Conservation (phyloP, 2,888 invertebrate species). For the Protodeltote pygarga region DNA sequence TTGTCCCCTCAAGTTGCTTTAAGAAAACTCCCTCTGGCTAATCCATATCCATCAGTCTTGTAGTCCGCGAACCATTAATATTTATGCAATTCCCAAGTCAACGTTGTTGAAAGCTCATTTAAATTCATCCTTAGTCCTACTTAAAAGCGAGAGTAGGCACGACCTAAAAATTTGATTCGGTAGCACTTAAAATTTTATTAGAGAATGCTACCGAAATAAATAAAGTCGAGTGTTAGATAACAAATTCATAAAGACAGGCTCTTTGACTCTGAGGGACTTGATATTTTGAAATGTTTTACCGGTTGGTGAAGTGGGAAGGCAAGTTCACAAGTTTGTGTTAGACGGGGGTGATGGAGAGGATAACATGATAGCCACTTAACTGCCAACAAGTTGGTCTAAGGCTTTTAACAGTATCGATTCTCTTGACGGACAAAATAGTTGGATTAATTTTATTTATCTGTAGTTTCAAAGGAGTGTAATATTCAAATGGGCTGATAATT, state of each 20-base stretch:
- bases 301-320: constrained; percentile 13
- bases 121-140: constrained; percentile 78
- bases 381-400: constrained; percentile 20
- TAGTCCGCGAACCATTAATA: constrained; percentile 75
- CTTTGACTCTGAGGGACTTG: neutral
- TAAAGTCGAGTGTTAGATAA: constrained; percentile 31
- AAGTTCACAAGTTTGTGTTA: constrained; percentile 19
- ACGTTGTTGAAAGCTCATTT: constrained; percentile 79
- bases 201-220: constrained; percentile 46
- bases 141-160: constrained; percentile 69
- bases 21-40: constrained; percentile 60
- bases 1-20: constrained; percentile 49
- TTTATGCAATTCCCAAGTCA: constrained; percentile 79
- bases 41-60: constrained; percentile 75
- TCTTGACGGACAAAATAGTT: constrained; percentile 20
- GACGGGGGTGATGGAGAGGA: constrained; percentile 8
- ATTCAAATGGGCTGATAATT: constrained; percentile 23
- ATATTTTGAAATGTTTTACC: constrained; percentile 18
- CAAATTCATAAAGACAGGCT: constrained; percentile 36
- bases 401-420: constrained; percentile 26
- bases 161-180: constrained; percentile 72
- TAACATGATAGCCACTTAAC: constrained; percentile 39
- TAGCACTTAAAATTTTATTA: constrained; percentile 70
- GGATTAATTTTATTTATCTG: constrained; percentile 28
- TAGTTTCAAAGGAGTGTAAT: constrained; percentile 20